phyloP scores from a whole-genome alignment of 2,797 vertebrate species.

The Helarctos malayanus region DNA sequence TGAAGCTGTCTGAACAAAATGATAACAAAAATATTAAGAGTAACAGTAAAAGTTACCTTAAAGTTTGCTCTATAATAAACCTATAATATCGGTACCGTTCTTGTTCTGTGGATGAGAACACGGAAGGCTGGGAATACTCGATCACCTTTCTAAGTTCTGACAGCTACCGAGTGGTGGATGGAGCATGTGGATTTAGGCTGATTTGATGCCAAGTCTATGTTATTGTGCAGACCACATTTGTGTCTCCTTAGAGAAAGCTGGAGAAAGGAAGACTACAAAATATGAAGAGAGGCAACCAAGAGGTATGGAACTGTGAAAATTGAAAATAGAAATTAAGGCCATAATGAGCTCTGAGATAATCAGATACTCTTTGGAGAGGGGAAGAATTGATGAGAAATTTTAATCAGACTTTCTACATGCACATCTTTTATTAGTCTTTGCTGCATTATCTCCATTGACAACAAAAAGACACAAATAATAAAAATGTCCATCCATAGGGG shows the following conservation, averaged over 20 bases:
- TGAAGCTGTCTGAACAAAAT: conserved; percentile 12
- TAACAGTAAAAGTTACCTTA: background rate
- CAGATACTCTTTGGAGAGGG: conserved; percentile 24
- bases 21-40: background rate
- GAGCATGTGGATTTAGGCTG: background rate
- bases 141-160: background rate
- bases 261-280: background rate
- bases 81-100: background rate
- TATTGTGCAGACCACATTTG: background rate
- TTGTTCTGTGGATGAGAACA: background rate
- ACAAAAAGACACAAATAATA: conserved; percentile 41
- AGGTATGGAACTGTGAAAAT: background rate
- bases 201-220: background rate
- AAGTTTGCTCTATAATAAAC: background rate
- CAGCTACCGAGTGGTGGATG: background rate
- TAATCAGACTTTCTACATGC: conserved; percentile 64
- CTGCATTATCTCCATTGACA: background rate
- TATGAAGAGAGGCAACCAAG: background rate
- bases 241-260: background rate
- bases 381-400: conserved; percentile 45
- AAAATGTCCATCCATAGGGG: conserved; percentile 31
- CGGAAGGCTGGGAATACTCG: background rate
- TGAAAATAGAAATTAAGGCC: conserved; percentile 46
- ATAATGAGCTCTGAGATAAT: conserved; percentile 25
- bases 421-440: conserved; percentile 51